Conservation (phyloP, 2,113 vertebrate species). For the Cyrtonyx montezumae region DNA sequence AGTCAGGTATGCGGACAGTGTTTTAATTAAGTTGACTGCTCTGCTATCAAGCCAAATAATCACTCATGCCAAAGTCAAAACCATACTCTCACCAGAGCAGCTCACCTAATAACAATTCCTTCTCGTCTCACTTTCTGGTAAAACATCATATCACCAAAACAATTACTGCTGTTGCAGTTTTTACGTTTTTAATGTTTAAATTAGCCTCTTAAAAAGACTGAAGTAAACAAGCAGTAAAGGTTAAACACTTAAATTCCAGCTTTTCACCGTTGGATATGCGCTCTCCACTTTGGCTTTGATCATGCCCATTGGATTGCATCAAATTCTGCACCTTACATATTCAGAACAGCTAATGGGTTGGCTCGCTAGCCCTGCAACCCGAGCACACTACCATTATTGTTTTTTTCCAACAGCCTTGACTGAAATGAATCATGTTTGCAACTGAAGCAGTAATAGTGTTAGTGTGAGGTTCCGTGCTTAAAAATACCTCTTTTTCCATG, state of each 20-base stretch:
- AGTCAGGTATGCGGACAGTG: slow-evolving; percentile 46
- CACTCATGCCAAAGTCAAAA: slow-evolving; percentile 42
- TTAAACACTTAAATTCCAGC: not conserved
- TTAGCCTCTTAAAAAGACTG: not conserved
- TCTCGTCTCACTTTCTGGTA: not conserved
- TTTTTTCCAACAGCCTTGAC: not conserved
- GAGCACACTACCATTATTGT: not conserved
- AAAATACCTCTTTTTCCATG: not conserved
- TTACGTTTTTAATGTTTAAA: not conserved
- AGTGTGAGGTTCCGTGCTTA: not conserved
- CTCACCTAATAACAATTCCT: not conserved
- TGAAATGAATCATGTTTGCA: not conserved
- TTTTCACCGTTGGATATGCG: rapidly evolving
- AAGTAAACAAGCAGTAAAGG: not conserved
- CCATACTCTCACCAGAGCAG: not conserved
- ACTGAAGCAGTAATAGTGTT: not conserved
- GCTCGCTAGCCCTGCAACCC: not conserved
- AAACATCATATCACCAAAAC: not conserved
- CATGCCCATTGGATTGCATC: rapidly evolving
- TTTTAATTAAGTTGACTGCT: slow-evolving; percentile 72
- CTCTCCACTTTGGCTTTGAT: not conserved
- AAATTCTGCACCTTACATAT: not conserved
- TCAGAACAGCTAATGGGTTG: not conserved
- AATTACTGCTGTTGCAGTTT: not conserved
- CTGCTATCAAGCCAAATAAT: slow-evolving; percentile 53